phyloP scores from a whole-genome alignment of 2,113 vertebrate genomes.

The Dunckerocampus dactyliophorus region DNA sequence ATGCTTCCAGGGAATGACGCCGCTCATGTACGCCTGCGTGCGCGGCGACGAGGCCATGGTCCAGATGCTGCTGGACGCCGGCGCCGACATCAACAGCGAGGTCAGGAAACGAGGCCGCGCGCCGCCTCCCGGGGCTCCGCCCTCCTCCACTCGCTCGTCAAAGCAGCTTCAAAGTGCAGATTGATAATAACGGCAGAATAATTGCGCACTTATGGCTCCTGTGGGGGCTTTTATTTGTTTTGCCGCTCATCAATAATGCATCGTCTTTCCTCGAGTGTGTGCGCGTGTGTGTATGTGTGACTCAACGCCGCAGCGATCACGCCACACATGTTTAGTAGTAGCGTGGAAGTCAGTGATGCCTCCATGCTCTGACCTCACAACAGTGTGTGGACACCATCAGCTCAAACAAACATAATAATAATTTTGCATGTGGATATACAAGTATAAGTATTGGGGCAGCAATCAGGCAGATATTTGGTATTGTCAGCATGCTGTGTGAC shows the following conservation, averaged over 20 bases:
- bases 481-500: too few relatives aligned
- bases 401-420: too few relatives aligned
- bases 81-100: constrained; percentile 77
- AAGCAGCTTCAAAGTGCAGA: not conserved
- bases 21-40: constrained; percentile 79
- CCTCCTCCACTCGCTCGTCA: not conserved
- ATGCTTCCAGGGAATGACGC: constrained; percentile 73
- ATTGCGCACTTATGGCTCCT: not conserved
- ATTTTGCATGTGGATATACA: too few relatives aligned
- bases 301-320: not conserved
- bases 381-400: too few relatives aligned
- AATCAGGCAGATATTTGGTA: too few relatives aligned
- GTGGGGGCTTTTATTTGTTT: constrained; percentile 1
- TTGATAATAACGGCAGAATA: not conserved
- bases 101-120: constrained; percentile 52
- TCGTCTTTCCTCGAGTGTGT: not conserved
- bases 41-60: constrained; percentile 81
- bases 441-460: too few relatives aligned
- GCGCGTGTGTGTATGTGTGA: not conserved
- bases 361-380: too few relatives aligned
- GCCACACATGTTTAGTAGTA: not conserved
- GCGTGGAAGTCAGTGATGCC: too few relatives aligned
- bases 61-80: constrained; percentile 78
- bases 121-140: constrained; percentile 23
- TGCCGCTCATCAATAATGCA: constrained; percentile 8